Conservation (phyloP, 2,888 invertebrate genomes). For the Eilema sororculum region DNA sequence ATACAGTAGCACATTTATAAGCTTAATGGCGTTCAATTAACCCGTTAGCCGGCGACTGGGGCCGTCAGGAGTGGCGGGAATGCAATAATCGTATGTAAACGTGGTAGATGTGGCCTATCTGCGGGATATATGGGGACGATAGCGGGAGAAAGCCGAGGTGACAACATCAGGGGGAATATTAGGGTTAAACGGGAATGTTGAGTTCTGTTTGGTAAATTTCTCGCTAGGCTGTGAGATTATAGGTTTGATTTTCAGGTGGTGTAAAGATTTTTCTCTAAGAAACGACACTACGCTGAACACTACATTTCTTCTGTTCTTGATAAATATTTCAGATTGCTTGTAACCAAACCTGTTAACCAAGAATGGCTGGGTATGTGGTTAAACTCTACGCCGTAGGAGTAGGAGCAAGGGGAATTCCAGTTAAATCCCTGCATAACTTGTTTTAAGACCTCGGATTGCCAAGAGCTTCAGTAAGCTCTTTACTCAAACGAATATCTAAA, state of each 20-base stretch:
- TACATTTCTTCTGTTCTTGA: too few species aligned
- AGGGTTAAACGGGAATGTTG: conserved; percentile 13
- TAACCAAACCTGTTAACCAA: too few species aligned
- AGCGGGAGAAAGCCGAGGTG: conserved; percentile 20
- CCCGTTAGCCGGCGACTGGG: conserved; percentile 50
- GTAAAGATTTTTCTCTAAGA: too few species aligned
- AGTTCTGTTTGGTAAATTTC: neutral
- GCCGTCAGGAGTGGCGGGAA: conserved; percentile 33
- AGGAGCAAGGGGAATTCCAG: too few species aligned
- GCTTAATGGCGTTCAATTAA: conserved; percentile 68
- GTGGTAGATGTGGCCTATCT: conserved; percentile 36
- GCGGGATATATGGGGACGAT: conserved; percentile 44
- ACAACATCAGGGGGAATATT: conserved; percentile 13
- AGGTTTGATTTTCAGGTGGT: neutral
- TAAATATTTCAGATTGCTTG: too few species aligned
- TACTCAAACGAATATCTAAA: too few species aligned
- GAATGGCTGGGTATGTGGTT: too few species aligned
- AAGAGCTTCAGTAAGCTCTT: too few species aligned
- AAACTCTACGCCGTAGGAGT: too few species aligned
- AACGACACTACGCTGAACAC: too few species aligned
- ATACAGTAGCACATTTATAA: conserved; percentile 33
- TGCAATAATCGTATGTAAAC: conserved; percentile 49
- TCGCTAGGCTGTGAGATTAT: neutral
- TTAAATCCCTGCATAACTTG: too few species aligned
- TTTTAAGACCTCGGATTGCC: too few species aligned